phyloP scores from a whole-genome alignment of 2,113 vertebrate genomes.

The Hyaena hyaena region DNA sequence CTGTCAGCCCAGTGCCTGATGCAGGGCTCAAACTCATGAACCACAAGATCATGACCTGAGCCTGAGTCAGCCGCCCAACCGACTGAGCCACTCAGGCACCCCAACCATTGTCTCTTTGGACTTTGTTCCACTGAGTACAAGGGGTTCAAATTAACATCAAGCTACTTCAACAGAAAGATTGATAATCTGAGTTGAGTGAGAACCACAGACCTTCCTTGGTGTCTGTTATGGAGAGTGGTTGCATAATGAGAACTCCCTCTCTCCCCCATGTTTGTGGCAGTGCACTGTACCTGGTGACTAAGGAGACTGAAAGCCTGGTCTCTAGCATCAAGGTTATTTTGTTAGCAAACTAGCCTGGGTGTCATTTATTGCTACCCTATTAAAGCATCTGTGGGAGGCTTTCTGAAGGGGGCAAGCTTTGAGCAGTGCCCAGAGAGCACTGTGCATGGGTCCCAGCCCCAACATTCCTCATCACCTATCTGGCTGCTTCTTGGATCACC shows the following conservation, averaged over 20 bases:
- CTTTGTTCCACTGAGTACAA: neutral
- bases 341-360: neutral
- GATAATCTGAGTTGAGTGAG: neutral
- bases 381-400: neutral
- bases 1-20: too few species aligned
- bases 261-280: neutral
- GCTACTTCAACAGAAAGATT: neutral
- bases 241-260: neutral
- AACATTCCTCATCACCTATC: neutral
- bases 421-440: neutral
- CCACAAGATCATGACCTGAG: too few species aligned
- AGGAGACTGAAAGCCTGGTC: neutral
- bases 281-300: neutral
- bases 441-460: neutral
- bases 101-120: neutral
- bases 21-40: too few species aligned
- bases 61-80: too few species aligned
- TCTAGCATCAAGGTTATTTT: neutral
- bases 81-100: too few species aligned
- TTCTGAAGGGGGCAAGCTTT: neutral
- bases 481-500: neutral
- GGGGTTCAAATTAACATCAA: neutral
- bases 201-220: neutral
- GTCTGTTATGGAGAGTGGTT: neutral
- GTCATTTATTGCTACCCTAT: neutral